Conservation (phyloP, 1,140 invertebrate genomes). For the Zaprionus lachaisei region DNA sequence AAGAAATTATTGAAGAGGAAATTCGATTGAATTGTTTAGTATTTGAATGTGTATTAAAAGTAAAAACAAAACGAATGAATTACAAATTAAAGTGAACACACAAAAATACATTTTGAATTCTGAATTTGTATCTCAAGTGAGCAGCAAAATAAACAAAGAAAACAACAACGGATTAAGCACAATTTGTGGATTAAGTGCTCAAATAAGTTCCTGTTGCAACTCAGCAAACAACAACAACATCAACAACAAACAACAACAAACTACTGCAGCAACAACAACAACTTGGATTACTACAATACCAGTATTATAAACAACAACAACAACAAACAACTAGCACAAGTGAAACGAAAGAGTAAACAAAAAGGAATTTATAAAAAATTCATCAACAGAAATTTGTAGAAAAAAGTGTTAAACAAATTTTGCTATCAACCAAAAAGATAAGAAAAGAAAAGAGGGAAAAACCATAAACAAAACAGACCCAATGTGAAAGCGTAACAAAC, state of each 20-base stretch:
- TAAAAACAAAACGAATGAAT: constrained; percentile 16
- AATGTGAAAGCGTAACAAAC: constrained; percentile 73
- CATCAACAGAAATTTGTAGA: constrained; percentile 23
- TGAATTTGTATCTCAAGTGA: constrained; percentile 34
- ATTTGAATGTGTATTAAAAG: constrained; percentile 43
- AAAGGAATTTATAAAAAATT: constrained; percentile 2
- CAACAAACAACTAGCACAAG: constrained; percentile 50
- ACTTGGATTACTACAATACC: constrained; percentile 73
- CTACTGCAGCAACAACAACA: constrained; percentile 56
- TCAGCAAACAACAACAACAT: constrained; percentile 55
- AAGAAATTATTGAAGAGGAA: not conserved
- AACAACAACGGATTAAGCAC: constrained; percentile 55
- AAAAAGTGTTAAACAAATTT: constrained; percentile 46
- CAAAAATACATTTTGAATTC: constrained; percentile 25
- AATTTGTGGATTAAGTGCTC: constrained; percentile 76
- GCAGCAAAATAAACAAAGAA: constrained; percentile 32
- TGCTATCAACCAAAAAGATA: constrained; percentile 72
- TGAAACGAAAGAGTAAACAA: constrained; percentile 27
- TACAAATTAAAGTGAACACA: constrained; percentile 12
- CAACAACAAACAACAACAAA: constrained; percentile 48
- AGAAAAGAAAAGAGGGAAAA: constrained; percentile 34
- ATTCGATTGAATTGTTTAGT: constrained; percentile 21
- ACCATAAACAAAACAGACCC: constrained; percentile 49
- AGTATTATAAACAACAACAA: constrained; percentile 51
- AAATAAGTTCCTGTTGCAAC: constrained; percentile 76